phyloP scores from a whole-genome alignment of 1,140 invertebrate genomes.

The silkworm (Bombyx mori) region ASM3026992v2 NC_085112.1:7296001-7296500 shows the following conservation, averaged over 20 bases:
- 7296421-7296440: too few species aligned
- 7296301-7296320: conserved; percentile 70
- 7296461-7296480: too few species aligned
- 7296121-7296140: background rate
- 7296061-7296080: too few species aligned
- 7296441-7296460: too few species aligned
- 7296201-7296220: conserved; percentile 51
- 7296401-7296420: too few species aligned
- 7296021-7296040: too few species aligned
- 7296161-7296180: conserved; percentile 49
- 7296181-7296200: conserved; percentile 66
- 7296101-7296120: too few species aligned
- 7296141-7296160: conserved; percentile 32
- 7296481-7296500: too few species aligned
- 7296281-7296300: conserved; percentile 71
- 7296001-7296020: too few species aligned
- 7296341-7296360: conserved; percentile 71
- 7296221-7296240: conserved; percentile 60
- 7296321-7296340: conserved; percentile 69
- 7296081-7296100: too few species aligned
- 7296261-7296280: conserved; percentile 56
- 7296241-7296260: conserved; percentile 67
- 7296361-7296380: conserved; percentile 59
- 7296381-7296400: conserved; percentile 13
- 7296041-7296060: too few species aligned